Base-by-base conservation (phyloP, 2,888 invertebrate genomes). In the Harmothoe impar region DNA sequence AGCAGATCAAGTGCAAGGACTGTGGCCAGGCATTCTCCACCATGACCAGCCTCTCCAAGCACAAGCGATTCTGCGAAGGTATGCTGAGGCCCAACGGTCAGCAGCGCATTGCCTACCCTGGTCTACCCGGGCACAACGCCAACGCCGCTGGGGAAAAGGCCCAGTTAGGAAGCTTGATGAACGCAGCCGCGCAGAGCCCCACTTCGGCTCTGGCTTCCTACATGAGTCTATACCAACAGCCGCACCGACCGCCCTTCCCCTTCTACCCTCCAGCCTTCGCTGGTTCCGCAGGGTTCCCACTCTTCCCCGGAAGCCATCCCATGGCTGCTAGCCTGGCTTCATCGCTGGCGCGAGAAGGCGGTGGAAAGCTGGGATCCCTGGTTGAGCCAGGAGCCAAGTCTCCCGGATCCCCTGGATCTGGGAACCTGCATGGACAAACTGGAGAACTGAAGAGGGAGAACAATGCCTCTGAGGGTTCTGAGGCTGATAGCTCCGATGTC, bases 51-150 rank as follows among this genome's bases (percentile, higher is more conserved):
- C 97, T 99, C 89, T 97, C 98, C 93, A 99, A 99, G 95, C 99
- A 99, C 96, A 98, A 99, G 96, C 97, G 99, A 93, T 99, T 98
- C 96, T 99, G 99, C 96, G 99, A 99, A 96, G 98, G 98, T 0
- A 96, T 96, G 25, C 91, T 94, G 54, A 92, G 95, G 85, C 56
- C 86, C 29, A 94, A 93, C 91, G 94, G 94, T 17, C 31, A 25
- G 31, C 54, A 52, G 29, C 86, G 86, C 54, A 54, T 86, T 29
- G 93, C 94, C 92, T 93, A 94, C 52, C 90, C 94, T 12, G 93
- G 94, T 91, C 93, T 93, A 62, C 29, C 29, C 0, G 52, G 33
- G 1, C 23, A 17, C 12, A 33, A 31, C 29, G 31, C 17, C 12
- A 35, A 17, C 23, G 54, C 86, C 29, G 25, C 77, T 15, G 88